Evolutionary conservation across 1,140 invertebrate species (phyloP).

Genomic region (Stegodyphus dumicola): DNA sequence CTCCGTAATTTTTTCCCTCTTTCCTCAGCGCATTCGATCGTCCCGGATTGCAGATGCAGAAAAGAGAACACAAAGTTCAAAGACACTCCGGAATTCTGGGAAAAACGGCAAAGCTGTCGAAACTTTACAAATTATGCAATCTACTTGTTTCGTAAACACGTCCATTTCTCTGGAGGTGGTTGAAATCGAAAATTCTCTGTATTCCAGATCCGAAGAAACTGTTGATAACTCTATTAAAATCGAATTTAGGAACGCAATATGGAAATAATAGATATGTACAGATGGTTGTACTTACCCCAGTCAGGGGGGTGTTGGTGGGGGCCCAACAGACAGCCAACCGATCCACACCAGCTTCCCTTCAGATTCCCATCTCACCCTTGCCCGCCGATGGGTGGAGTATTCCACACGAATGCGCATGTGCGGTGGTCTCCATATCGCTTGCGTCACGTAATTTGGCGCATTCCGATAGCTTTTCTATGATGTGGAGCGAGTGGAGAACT

Average conservation of each 20-base stretch:
- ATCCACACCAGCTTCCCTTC: conserved; percentile 8
- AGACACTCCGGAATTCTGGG: neutral
- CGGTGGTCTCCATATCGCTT: neutral
- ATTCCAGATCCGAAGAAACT: neutral
- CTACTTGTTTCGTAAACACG: neutral
- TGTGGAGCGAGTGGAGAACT: too few species aligned
- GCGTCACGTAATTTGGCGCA: neutral
- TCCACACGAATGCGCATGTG: conserved; percentile 1
- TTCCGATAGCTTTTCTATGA: too few species aligned
- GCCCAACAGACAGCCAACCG: conserved; percentile 5
- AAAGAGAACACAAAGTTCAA: neutral
- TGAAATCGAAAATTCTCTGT: neutral
- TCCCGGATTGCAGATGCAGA: neutral
- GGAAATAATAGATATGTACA: neutral
- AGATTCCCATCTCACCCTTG: conserved; percentile 5
- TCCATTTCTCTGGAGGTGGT: neutral
- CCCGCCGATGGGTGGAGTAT: neutral
- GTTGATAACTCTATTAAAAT: neutral
- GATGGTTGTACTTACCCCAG: conserved; percentile 20
- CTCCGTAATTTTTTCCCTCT: neutral
- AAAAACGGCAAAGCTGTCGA: neutral
- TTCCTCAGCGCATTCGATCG: neutral
- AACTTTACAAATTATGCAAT: neutral
- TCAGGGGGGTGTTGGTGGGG: neutral
- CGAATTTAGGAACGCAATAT: neutral